Conservation (phyloP, 2,888 invertebrate genomes). For the Patella depressa region DNA sequence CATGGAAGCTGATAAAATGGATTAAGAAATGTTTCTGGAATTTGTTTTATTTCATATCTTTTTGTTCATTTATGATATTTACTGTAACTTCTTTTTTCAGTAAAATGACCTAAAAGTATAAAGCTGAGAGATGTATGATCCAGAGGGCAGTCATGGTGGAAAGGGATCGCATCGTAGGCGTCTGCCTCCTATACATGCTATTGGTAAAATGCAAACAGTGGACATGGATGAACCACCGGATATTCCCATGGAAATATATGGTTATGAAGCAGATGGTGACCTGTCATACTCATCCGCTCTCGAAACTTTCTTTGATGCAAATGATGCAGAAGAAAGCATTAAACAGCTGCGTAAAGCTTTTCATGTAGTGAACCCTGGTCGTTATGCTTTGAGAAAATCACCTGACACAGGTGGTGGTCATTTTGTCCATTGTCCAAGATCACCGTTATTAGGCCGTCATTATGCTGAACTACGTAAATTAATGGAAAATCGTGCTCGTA, state of each 20-base stretch:
- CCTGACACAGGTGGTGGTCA: slow-evolving; percentile 59
- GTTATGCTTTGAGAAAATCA: slow-evolving; percentile 59
- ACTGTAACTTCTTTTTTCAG: too few species aligned
- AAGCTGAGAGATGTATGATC: slow-evolving; percentile 24
- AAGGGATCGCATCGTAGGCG: slow-evolving; percentile 37
- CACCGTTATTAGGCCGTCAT: slow-evolving; percentile 54
- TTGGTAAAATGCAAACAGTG: slow-evolving; percentile 53
- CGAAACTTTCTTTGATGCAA: slow-evolving; percentile 48
- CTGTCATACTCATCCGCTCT: slow-evolving; percentile 30
- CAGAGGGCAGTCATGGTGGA: slow-evolving; percentile 21
- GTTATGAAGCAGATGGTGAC: slow-evolving; percentile 39
- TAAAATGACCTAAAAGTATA: too few species aligned
- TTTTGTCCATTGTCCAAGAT: slow-evolving; percentile 65
- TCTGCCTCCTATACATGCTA: slow-evolving; percentile 54
- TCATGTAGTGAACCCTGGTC: slow-evolving; percentile 61
- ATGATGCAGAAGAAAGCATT: slow-evolving; percentile 57
- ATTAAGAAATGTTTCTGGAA: too few species aligned
- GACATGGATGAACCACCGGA: slow-evolving; percentile 59
- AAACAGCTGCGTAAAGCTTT: slow-evolving; percentile 54
- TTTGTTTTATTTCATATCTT: too few species aligned
- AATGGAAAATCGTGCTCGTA: slow-evolving; percentile 59
- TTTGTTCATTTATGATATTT: too few species aligned
- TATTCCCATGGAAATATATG: slow-evolving; percentile 40
- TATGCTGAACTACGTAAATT: slow-evolving; percentile 57
- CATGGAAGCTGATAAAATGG: too few species aligned